Conservation (phyloP, 2,888 invertebrate species). For the Chymomyza caudatula region DNA sequence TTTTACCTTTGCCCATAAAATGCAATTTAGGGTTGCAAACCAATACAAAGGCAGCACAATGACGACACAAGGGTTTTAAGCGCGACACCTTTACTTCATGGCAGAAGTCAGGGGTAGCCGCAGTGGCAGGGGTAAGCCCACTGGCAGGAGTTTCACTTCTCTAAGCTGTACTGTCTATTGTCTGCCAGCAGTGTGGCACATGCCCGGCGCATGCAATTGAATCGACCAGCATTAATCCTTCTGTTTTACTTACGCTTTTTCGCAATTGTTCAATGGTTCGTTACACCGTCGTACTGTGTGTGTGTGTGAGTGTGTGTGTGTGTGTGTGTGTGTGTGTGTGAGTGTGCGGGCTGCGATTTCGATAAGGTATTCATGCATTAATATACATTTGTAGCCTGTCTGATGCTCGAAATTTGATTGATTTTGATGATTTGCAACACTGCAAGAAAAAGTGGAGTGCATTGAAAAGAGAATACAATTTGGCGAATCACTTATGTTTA, state of each 20-base stretch:
- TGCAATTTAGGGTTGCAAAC: constrained; percentile 71
- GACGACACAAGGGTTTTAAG: constrained; percentile 41
- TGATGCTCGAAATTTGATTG: constrained; percentile 53
- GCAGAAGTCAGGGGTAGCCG: constrained; percentile 6
- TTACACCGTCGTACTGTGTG: constrained; percentile 4
- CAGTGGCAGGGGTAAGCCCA: neutral
- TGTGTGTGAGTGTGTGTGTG: neutral
- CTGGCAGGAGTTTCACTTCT: neutral
- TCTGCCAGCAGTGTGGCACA: constrained; percentile 18
- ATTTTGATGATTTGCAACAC: constrained; percentile 30
- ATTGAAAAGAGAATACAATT: neutral
- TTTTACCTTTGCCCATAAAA: constrained; percentile 35
- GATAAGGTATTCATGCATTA: constrained; percentile 30
- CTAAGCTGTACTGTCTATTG: neutral
- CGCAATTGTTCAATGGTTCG: constrained; percentile 70
- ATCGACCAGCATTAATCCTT: constrained; percentile 70
- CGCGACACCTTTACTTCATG: constrained; percentile 57
- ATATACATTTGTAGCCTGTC: constrained; percentile 39
- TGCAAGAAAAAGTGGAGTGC: neutral
- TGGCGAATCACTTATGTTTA: no score
- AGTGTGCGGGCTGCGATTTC: neutral
- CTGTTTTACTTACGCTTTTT: constrained; percentile 52
- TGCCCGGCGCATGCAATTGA: constrained; percentile 27
- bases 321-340: neutral
- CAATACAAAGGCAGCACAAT: constrained; percentile 22